phyloP scores from a whole-genome alignment of 2,888 invertebrate genomes.

The Cheilosia scutellata region DNA sequence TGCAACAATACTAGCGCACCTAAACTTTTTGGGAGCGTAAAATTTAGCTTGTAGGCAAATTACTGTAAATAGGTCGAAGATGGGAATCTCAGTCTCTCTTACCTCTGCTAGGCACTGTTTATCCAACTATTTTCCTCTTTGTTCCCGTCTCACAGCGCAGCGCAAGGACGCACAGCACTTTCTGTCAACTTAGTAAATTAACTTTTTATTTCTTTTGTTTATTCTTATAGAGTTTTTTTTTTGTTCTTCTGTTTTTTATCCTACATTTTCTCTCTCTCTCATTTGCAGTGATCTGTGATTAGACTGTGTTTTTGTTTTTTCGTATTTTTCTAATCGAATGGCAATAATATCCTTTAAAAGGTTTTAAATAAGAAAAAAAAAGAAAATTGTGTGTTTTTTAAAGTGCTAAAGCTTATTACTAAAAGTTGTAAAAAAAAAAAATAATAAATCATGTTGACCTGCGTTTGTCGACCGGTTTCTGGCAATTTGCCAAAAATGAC shows the following conservation, averaged over 20 bases:
- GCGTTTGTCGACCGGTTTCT: conserved; percentile 84
- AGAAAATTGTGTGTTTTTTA: conserved; percentile 29
- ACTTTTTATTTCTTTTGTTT: conserved; percentile 40
- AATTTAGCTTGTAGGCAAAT: no score
- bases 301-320: conserved; percentile 33
- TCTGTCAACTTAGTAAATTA: conserved; percentile 60
- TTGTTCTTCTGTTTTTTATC: conserved; percentile 13
- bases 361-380: conserved; percentile 24
- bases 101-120: conserved; percentile 59
- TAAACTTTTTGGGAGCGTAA: no score
- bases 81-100: no score
- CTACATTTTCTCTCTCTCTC: not conserved
- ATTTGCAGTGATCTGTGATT: conserved; percentile 71
- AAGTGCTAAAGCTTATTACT: conserved; percentile 28
- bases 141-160: not conserved
- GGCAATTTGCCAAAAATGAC: conserved; percentile 84
- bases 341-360: conserved; percentile 58
- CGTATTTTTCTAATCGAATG: conserved; percentile 18
- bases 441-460: conserved; percentile 81
- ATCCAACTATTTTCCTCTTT: conserved; percentile 38
- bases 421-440: conserved; percentile 8
- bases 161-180: conserved; percentile 32
- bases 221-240: not conserved
- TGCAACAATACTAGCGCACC: no score
- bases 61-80: no score